Conservation (phyloP, 1,140 invertebrate species). For the Lanistes nyassanus region DNA sequence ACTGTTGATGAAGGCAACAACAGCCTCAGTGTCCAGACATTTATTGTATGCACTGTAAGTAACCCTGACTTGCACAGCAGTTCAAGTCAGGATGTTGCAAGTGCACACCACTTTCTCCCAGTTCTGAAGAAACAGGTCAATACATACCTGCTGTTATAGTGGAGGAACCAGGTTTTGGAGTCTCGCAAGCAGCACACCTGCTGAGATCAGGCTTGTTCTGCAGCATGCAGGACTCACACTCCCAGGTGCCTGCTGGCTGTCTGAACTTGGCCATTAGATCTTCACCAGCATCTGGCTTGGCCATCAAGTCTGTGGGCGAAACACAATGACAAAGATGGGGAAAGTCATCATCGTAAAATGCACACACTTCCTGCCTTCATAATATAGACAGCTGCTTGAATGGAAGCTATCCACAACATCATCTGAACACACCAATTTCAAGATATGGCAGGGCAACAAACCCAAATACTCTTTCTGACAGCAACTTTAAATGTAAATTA, state of each 20-base stretch:
- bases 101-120: not conserved
- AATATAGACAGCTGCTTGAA: too few relatives aligned
- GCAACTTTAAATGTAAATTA: too few relatives aligned
- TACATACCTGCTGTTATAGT: too few relatives aligned
- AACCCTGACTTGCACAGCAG: not conserved
- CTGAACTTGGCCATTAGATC: constrained; percentile 72
- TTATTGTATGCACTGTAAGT: not conserved
- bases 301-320: too few relatives aligned
- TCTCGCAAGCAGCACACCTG: constrained; percentile 76
- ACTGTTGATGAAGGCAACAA: not conserved
- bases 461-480: too few relatives aligned
- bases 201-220: constrained; percentile 71
- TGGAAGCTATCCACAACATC: too few relatives aligned
- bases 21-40: constrained; percentile 1
- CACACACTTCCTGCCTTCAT: too few relatives aligned
- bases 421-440: too few relatives aligned
- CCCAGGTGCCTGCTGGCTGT: constrained; percentile 71
- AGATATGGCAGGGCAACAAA: too few relatives aligned
- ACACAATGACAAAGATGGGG: too few relatives aligned
- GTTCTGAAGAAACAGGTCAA: not conserved
- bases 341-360: too few relatives aligned
- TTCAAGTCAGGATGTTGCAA: constrained; percentile 3
- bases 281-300: not conserved
- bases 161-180: constrained; percentile 69
- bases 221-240: constrained; percentile 76